Conservation (phyloP, 2,113 vertebrate genomes). For the Platysternon megacephalum region DNA sequence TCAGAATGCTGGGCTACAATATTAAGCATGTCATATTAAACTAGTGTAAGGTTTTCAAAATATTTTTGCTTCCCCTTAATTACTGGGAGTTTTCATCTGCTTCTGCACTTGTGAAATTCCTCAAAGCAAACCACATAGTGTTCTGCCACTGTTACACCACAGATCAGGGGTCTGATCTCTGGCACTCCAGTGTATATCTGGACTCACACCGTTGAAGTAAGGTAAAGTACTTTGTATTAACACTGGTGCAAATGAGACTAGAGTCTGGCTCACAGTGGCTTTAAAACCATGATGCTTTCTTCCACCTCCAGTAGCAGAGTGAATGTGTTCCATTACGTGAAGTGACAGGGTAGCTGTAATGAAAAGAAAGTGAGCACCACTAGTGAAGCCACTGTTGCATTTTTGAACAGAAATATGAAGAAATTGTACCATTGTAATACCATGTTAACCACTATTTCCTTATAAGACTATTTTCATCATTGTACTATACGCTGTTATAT, state of each 20-base stretch:
- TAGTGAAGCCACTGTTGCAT: not conserved
- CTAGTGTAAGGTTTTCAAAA: not conserved
- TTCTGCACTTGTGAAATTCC: not conserved
- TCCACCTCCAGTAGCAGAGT: not conserved
- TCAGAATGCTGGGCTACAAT: not conserved
- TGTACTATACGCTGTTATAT: not conserved
- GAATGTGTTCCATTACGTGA: accelerated
- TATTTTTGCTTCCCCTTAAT: not conserved
- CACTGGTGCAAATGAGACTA: not conserved
- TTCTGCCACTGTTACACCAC: not conserved
- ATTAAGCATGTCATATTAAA: slow-evolving; percentile 41
- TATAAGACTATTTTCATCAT: not conserved
- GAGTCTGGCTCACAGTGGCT: not conserved
- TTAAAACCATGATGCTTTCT: not conserved
- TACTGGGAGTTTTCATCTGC: slow-evolving; percentile 32
- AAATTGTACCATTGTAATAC: not conserved
- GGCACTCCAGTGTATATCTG: not conserved
- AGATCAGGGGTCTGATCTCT: not conserved
- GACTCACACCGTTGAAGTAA: not conserved
- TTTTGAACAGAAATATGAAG: not conserved
- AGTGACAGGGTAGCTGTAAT: not conserved
- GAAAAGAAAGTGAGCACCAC: not conserved
- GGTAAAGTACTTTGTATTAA: not conserved
- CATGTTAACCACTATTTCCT: not conserved
- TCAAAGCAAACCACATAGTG: not conserved